Conservation (phyloP, 2,888 invertebrate species). For the Drosophila diplacantha region DNA sequence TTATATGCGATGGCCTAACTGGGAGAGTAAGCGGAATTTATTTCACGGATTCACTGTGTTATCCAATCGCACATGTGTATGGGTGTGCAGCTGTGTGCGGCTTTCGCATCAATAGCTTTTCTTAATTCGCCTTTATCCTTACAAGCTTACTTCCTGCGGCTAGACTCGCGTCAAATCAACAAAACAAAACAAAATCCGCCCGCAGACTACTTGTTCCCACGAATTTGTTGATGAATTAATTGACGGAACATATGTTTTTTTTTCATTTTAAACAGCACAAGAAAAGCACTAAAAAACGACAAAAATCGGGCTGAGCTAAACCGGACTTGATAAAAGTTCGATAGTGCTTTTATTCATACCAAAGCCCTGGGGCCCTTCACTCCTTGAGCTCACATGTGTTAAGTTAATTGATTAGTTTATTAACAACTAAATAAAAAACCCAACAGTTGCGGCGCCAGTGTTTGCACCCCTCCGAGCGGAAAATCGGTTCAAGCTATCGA, state of each 20-base stretch:
- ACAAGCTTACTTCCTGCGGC: constrained; percentile 51
- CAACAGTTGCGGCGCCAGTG: constrained; percentile 32
- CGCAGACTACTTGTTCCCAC: constrained; percentile 66
- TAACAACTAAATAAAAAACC: background rate
- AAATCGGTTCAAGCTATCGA: background rate
- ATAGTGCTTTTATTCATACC: background rate
- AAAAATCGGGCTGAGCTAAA: background rate
- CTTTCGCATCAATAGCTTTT: background rate
- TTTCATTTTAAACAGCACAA: constrained; percentile 7
- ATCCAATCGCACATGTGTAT: constrained; percentile 34
- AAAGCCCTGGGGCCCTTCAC: background rate
- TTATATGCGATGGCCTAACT: constrained; percentile 2
- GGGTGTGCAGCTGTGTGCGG: constrained; percentile 10
- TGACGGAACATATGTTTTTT: constrained; percentile 41
- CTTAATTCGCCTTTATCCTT: constrained; percentile 25
- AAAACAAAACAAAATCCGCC: constrained; percentile 43
- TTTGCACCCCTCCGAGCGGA: constrained; percentile 13
- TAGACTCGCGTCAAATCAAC: constrained; percentile 24
- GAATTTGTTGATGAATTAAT: constrained; percentile 47
- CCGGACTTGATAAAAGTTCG: background rate
- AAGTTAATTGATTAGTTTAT: background rate
- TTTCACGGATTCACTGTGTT: constrained; percentile 31
- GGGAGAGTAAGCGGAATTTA: constrained; percentile 19
- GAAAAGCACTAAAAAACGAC: constrained; percentile 31
- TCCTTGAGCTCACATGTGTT: background rate